A percentile compares a stretch with the other conserved stretches of the same genome.
Conservation (phyloP, 2,888 invertebrate genomes). For the Habrosyne pyritoides region DNA sequence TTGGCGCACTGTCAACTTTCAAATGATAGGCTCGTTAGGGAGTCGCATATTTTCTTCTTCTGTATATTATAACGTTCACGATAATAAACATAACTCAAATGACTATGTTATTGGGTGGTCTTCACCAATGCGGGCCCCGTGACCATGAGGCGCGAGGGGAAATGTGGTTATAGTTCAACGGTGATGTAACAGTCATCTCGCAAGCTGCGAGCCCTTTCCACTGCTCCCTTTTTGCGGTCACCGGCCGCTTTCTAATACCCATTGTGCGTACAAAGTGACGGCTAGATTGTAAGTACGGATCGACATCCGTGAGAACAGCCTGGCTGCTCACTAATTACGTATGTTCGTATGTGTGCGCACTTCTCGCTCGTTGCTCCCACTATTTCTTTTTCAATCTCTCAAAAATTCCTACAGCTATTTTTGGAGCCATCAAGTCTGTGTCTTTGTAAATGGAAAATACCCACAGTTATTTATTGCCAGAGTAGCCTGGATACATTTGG, state of each 20-base stretch:
- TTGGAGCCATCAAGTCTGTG: not conserved
- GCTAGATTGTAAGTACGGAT: conserved; percentile 60
- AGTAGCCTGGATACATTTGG: not conserved
- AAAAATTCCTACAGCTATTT: conserved; percentile 5
- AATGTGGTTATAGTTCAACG: conserved; percentile 58
- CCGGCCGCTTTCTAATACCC: conserved; percentile 77
- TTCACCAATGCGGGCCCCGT: conserved; percentile 16
- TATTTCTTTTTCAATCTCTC: not conserved
- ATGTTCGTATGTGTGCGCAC: conserved; percentile 41
- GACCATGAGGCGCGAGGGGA: conserved; percentile 43
- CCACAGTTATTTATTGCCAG: not conserved
- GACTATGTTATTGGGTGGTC: not conserved
- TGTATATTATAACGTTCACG: not conserved
- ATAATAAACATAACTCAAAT: not conserved
- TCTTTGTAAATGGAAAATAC: not conserved
- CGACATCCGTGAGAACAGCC: conserved; percentile 74
- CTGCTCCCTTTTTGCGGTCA: conserved; percentile 79
- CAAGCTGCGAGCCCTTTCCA: conserved; percentile 73
- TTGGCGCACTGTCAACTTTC: conserved; percentile 24
- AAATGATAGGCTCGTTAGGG: conserved; percentile 12
- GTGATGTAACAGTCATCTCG: conserved; percentile 76
- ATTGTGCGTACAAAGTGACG: conserved; percentile 70
- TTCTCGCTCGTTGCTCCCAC: conserved; percentile 19
- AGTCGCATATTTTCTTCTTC: not conserved
- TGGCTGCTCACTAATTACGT: conserved; percentile 51